A percentile compares a stretch with the other conserved stretches of the same genome.
These are phyloP conservation scores for Lagenorhynchus albirostris DNA, from an alignment of 2,113 vertebrate species.

Conservation along the genomic window DNA sequence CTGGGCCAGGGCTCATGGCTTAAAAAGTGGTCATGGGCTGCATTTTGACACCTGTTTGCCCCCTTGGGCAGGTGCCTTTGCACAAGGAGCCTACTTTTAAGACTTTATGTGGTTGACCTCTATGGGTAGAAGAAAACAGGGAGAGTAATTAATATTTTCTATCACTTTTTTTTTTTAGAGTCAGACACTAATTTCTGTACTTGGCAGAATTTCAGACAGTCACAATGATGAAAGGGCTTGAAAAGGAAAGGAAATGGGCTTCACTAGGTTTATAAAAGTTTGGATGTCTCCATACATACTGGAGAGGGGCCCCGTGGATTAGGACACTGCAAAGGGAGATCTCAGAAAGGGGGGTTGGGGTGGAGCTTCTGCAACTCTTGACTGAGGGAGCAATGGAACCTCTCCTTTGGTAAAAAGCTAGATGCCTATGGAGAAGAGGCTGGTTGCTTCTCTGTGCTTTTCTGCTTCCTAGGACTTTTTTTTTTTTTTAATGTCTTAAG, in stretches of 20 bases:
- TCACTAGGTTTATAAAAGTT: neutral
- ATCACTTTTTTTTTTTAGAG: neutral
- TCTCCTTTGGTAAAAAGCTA: neutral
- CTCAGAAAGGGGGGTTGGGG: neutral
- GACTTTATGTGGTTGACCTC: no score
- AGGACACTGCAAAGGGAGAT: neutral
- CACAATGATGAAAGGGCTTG: slow-evolving; percentile 45
- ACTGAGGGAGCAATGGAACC: neutral
- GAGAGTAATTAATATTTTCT: no score
- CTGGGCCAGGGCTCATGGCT: no score
- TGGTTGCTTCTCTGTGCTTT: neutral
- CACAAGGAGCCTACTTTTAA: no score
- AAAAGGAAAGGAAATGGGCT: neutral
- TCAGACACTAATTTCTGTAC: slow-evolving; percentile 15
- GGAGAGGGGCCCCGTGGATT: neutral
- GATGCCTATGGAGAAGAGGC: neutral
- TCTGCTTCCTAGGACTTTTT: neutral
- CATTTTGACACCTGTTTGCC: no score
- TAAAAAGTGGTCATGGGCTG: no score
- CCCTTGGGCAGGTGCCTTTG: no score
- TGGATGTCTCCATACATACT: neutral
- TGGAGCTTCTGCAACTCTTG: neutral
- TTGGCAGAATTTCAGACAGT: slow-evolving; percentile 49
- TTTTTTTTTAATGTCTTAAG: no score
- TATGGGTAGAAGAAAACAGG: no score